Evolutionary conservation across 2,797 vertebrate genomes (phyloP).

Genomic region (Mus minutoides): DNA sequence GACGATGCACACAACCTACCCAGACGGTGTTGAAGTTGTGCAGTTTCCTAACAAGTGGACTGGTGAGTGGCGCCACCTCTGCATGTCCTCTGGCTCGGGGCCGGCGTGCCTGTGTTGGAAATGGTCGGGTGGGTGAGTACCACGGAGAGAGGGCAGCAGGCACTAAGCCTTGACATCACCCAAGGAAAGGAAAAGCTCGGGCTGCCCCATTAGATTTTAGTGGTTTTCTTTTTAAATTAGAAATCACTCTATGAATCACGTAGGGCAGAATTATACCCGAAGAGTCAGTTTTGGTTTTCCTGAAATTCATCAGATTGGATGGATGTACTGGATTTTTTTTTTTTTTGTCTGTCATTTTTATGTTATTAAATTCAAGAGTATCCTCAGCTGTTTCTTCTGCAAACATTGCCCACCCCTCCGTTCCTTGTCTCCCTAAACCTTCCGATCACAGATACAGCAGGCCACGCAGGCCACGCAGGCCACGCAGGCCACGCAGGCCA

Average conservation of each 20-base stretch:
- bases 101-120: rapidly evolving
- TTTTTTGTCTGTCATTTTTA: too few species aligned
- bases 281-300: background rate
- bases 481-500: rapidly evolving
- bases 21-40: constrained; percentile 86
- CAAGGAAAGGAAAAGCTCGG: background rate
- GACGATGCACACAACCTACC: constrained; percentile 86
- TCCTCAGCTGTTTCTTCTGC: background rate
- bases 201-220: background rate
- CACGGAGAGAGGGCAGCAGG: too few species aligned
- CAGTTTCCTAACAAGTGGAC: constrained; percentile 89
- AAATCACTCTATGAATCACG: background rate
- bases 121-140: rapidly evolving
- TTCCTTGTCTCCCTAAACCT: background rate
- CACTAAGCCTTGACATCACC: background rate
- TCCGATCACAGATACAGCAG: rapidly evolving
- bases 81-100: rapidly evolving
- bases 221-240: background rate
- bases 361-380: background rate
- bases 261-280: background rate
- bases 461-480: rapidly evolving
- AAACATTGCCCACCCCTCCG: background rate
- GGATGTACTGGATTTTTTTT: background rate
- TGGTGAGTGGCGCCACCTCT: constrained; percentile 80
- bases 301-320: background rate